phyloP scores from a whole-genome alignment of 2,113 vertebrate species.

The Hiodon tergisus region DNA sequence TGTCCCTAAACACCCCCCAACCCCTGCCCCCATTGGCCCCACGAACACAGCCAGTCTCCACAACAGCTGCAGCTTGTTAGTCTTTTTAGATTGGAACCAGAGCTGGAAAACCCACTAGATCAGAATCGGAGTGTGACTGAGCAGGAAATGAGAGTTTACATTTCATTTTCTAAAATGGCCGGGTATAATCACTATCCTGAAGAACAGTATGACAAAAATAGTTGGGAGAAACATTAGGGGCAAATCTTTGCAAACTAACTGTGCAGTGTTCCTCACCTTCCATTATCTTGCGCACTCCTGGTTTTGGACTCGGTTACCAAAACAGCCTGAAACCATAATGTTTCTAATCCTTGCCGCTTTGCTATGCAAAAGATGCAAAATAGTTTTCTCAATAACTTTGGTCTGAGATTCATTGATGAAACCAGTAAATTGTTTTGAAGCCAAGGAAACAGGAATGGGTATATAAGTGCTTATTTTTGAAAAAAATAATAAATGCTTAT shows the following conservation, averaged over 20 bases:
- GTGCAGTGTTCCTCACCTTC: neutral
- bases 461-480: too few species aligned
- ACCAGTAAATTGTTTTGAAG: too few species aligned
- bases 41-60: too few species aligned
- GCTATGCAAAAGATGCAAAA: neutral
- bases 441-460: neutral
- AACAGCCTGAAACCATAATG: conserved; percentile 15
- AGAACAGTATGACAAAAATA: too few species aligned
- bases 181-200: too few species aligned
- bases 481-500: too few species aligned
- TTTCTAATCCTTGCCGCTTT: conserved; percentile 13
- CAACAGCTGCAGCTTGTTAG: too few species aligned
- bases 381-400: neutral
- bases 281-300: neutral
- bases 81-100: too few species aligned
- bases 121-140: neutral
- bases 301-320: neutral
- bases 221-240: neutral
- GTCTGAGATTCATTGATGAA: neutral
- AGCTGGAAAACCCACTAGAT: too few species aligned
- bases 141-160: neutral
- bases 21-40: too few species aligned
- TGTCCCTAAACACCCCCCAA: too few species aligned
- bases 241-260: neutral
- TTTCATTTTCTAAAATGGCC: neutral